These are phyloP conservation scores for Lophochroa leadbeateri DNA, from an alignment of 2,113 vertebrate genomes.

Conservation along the genomic window DNA sequence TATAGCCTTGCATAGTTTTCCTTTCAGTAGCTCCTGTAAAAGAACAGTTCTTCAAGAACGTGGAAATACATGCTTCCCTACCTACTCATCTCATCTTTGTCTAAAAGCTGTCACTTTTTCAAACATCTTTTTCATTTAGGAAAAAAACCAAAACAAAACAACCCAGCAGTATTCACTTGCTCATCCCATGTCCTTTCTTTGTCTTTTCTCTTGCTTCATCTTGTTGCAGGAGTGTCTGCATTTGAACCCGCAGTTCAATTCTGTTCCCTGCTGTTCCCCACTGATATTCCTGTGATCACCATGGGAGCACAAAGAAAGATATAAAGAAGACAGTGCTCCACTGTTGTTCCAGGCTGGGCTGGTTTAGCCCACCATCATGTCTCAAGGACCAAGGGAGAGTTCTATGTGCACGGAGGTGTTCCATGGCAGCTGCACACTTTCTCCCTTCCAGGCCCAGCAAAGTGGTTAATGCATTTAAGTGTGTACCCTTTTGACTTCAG, in stretches of 20 bases:
- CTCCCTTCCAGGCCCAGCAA: background rate
- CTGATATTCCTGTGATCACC: background rate
- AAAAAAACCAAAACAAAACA: background rate
- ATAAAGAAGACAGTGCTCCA: background rate
- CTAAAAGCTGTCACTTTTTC: background rate
- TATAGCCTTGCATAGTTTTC: background rate
- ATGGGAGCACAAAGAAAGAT: background rate
- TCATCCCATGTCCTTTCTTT: background rate
- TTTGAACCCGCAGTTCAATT: fast-evolving
- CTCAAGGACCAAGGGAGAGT: background rate
- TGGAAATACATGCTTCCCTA: background rate
- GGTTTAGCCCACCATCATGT: background rate
- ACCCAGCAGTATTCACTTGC: background rate
- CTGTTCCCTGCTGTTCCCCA: background rate
- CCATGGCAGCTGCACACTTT: background rate
- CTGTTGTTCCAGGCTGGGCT: background rate
- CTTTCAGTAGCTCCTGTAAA: background rate
- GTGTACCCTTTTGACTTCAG: background rate
- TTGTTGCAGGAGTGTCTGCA: background rate
- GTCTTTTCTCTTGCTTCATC: background rate
- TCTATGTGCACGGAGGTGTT: fast-evolving
- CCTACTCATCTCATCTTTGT: background rate
- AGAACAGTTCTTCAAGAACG: background rate
- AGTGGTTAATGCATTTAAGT: background rate
- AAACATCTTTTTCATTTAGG: background rate